Base-by-base conservation (phyloP, 92 coral and sea anemone species). In the Umimayanthus chanpuru region DNA sequence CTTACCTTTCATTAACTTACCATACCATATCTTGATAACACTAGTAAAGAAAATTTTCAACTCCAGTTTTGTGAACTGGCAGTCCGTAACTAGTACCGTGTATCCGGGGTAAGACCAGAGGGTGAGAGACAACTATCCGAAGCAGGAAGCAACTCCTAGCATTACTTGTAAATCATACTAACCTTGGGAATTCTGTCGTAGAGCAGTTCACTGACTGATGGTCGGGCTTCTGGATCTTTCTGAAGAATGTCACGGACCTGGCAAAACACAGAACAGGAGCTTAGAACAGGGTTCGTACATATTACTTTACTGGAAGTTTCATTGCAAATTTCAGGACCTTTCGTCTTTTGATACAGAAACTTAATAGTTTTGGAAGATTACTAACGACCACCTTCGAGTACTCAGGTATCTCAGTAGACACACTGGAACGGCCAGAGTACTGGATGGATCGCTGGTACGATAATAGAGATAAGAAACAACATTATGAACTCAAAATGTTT, bases 181-280 rank as follows among this genome's bases (percentile, higher is more conserved):
- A 97, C 99, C 96, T 94, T 91, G 14, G 95, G 96, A 30, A 95
- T 89, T 86, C 96, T 66, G 21, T 92, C 94, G 70, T 92, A 86
- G 44, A 97, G 94, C 40, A 97, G 81, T 29, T 91, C 96, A 6
- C 92, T 93, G 7, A 96, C 98, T 67, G 95, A 92, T 25, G 99
- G 99, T 58, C 99, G 89, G 65, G 86, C 66, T 66, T 95, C 98
- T 2, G 99, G 99, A 36, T 97, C 99, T 61, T 94, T 97, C 55
- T 97, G 98, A 55, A 97, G 88, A 65, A 96, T 92, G 88, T 95
- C 98, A 64, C 93, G 93, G 36, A 97, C 99, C 99, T 97, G 76
- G 25, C 67, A 61, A 61, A 16, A 61, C 25, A 61, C 67, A 55
- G 64, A 32, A 32, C 36, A 32, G 36, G 36, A 32, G 36, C 36